Conservation (phyloP, 1,140 invertebrate genomes). For the Anoplolepis gracilipes region DNA sequence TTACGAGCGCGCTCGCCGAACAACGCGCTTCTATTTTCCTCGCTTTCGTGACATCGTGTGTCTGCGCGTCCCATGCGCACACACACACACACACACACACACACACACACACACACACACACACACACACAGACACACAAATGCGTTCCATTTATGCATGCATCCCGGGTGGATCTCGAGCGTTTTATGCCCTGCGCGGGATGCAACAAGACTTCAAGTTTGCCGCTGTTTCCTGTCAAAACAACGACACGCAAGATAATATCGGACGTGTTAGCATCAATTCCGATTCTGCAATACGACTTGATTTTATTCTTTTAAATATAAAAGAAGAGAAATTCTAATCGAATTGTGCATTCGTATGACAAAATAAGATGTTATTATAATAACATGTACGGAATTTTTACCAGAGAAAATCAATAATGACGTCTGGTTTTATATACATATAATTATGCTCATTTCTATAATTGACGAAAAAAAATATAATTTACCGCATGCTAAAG, state of each 20-base stretch:
- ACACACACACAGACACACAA: no score
- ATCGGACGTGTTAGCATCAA: neutral
- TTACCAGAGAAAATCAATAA: neutral
- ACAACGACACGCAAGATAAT: conserved; percentile 18
- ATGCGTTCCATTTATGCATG: conserved; percentile 53
- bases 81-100: no score
- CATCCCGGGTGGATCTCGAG: neutral
- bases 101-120: no score
- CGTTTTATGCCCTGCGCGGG: conserved; percentile 41
- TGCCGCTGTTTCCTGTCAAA: conserved; percentile 44
- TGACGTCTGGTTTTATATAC: no score
- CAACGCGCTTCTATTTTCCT: conserved; percentile 48
- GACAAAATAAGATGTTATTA: neutral
- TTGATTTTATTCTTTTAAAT: neutral
- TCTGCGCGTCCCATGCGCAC: neutral
- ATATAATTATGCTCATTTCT: neutral
- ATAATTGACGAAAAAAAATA: neutral
- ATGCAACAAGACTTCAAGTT: conserved; percentile 34
- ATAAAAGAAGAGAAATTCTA: neutral
- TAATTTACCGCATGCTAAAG: no score
- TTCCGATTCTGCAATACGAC: neutral
- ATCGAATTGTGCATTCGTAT: neutral
- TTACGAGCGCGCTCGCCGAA: conserved; percentile 51
- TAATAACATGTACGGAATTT: neutral
- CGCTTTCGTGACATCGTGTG: conserved; percentile 32